These are phyloP conservation scores for Regulus satrapa DNA, from an alignment of 2,113 vertebrate species.

Conservation along the genomic window DNA sequence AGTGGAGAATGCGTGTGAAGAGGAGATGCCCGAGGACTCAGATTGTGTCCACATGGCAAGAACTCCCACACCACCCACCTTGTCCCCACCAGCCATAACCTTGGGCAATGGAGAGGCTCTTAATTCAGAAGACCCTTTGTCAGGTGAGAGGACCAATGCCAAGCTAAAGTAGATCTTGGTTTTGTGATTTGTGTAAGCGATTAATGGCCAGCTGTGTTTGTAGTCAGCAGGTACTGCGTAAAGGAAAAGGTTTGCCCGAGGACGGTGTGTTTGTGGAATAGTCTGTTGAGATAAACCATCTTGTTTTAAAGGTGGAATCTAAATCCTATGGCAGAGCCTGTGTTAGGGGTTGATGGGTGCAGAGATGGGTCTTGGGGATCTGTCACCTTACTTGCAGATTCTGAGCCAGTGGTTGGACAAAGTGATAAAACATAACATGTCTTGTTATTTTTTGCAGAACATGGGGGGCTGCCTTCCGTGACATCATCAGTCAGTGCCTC, in stretches of 20 bases:
- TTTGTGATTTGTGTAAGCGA: neutral
- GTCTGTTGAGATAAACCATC: neutral
- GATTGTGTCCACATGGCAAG: conserved; percentile 69
- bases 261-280: neutral
- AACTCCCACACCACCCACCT: conserved; percentile 71
- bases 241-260: neutral
- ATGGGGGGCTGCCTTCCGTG: conserved; percentile 71
- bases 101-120: conserved; percentile 75
- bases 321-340: neutral
- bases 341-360: neutral
- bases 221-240: neutral
- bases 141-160: conserved; percentile 73
- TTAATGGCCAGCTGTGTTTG: neutral
- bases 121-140: conserved; percentile 71
- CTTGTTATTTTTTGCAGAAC: conserved; percentile 65
- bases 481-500: conserved; percentile 79
- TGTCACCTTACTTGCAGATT: neutral
- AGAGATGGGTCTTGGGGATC: neutral
- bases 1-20: conserved; percentile 78
- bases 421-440: neutral
- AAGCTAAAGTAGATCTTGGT: neutral
- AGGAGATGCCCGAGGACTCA: conserved; percentile 76
- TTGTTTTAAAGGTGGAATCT: neutral
- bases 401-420: neutral
- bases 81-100: conserved; percentile 75